Percentiles rank a stretch among this genome's conserved stretches.
Evolutionary conservation across 1,140 invertebrate genomes (phyloP).

Genomic region (Phenacoccus solenopsis): DNA sequence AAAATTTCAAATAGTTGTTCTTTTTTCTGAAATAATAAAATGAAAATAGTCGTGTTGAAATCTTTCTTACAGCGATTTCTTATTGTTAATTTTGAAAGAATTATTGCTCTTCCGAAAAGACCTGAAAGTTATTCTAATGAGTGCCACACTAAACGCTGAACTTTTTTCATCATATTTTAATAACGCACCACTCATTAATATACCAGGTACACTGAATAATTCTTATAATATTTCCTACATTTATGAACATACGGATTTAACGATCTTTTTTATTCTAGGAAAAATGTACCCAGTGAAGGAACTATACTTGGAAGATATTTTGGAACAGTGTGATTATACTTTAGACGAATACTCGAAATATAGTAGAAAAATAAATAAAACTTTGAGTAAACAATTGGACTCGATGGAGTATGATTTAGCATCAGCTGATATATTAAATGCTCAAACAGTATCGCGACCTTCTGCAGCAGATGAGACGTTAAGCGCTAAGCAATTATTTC

Average conservation of each 20-base stretch:
- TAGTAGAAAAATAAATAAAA: constrained; percentile 46
- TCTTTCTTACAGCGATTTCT: constrained; percentile 45
- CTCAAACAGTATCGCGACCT: constrained; percentile 39
- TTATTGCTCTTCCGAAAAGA: constrained; percentile 52
- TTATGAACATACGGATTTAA: no score
- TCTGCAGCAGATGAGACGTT: constrained; percentile 55
- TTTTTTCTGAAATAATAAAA: not conserved
- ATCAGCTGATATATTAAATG: constrained; percentile 42
- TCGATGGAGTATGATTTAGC: constrained; percentile 44
- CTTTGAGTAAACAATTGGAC: constrained; percentile 34
- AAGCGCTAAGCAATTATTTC: constrained; percentile 45
- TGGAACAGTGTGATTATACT: constrained; percentile 52
- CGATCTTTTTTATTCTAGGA: constrained; percentile 27
- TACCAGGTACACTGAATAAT: constrained; percentile 42
- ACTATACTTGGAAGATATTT: constrained; percentile 60
- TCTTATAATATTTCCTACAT: not conserved
- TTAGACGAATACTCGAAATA: constrained; percentile 57
- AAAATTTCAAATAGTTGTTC: constrained; percentile 14
- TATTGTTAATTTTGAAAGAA: constrained; percentile 65
- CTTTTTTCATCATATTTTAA: constrained; percentile 68
- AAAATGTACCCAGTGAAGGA: constrained; percentile 70
- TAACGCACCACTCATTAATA: constrained; percentile 51
- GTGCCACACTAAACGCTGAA: constrained; percentile 67
- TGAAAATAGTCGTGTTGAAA: not conserved
- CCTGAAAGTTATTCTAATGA: constrained; percentile 74